phyloP scores from a whole-genome alignment of 1,140 invertebrate species.

The Nephotettix cincticeps region DNA sequence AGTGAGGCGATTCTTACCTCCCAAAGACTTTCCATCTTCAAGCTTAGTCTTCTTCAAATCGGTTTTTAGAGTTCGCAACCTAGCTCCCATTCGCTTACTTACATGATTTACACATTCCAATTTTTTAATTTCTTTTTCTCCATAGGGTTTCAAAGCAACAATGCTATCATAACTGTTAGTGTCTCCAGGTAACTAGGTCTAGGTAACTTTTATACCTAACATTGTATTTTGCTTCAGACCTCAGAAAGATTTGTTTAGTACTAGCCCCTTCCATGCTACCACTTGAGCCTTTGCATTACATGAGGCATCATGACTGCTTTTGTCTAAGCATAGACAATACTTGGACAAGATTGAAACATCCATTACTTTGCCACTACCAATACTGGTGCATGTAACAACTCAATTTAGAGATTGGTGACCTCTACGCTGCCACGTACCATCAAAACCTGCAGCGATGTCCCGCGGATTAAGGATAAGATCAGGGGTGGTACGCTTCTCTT shows the following conservation, averaged over 20 bases:
- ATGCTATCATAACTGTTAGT: constrained; percentile 8
- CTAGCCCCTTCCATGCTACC: constrained; percentile 25
- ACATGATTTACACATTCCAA: constrained; percentile 31
- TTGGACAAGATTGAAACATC: constrained; percentile 11
- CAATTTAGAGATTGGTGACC: constrained; percentile 21
- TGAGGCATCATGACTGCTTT: constrained; percentile 6
- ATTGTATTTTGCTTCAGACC: constrained; percentile 20
- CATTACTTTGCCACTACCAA: constrained; percentile 21
- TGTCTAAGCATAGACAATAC: constrained; percentile 12
- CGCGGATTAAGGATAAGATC: neutral
- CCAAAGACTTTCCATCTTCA: constrained; percentile 22
- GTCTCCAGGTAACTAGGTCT: constrained; percentile 23
- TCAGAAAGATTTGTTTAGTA: constrained; percentile 1
- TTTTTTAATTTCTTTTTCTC: constrained; percentile 9
- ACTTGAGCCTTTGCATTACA: constrained; percentile 13
- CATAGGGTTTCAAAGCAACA: constrained; percentile 16
- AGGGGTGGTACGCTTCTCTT: neutral
- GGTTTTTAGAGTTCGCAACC: constrained; percentile 26
- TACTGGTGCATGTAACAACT: constrained; percentile 14
- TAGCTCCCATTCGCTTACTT: constrained; percentile 30
- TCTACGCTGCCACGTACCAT: constrained; percentile 34
- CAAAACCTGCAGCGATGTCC: constrained; percentile 30
- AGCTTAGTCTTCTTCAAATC: constrained; percentile 24
- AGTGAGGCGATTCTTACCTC: constrained; percentile 28
- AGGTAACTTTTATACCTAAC: constrained; percentile 22